Base-by-base conservation (phyloP, 2,113 vertebrate species). In the Forbesichthys papilliferus region DNA sequence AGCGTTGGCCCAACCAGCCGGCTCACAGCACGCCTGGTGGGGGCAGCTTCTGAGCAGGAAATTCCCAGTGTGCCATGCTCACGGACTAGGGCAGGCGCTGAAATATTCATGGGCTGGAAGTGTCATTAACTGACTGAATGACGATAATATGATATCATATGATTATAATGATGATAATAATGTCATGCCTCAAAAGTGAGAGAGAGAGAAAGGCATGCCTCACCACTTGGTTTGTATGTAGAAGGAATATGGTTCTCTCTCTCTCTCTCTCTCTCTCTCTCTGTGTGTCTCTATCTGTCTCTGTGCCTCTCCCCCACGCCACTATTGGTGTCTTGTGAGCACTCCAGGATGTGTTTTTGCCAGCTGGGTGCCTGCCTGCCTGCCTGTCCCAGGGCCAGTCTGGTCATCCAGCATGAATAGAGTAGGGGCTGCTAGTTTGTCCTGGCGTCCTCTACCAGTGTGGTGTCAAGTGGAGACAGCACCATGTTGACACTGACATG, bases 111-210 rank as follows among this genome's bases (percentile, higher is more conserved):
- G 86, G 89, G 81, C 84, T 87, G 82, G 86, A 88, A 73, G 88
- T 93, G 91, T 91, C 94, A 93, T 94, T 93, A 92, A 89, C 83
- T 87, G 83, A 48, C 90, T 93, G 90, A 90, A 92, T 93, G 93
- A 94, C 92, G 16, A 16, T 16, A 16, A 16, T 16, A 16, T 16
- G 16, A 16, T 16, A 16, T 16, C 16, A 16, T 16, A 16, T 16
- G 16, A 16, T 16, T 16, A 16, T 16, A 16, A 16, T 16, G 16
- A 16, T 93, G 92, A 94, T 80, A 79, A 84, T 85, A 79, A 91
- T 90, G 91, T 91, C 92, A 84, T 84, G 78, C 61, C 89, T 88
- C 84, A 86, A 90, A 93, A 87, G 84, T 64, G 80, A 83, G 69
- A 77, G 55, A 82, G 14, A 82, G 14, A 55, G n/a, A 79, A 58